phyloP scores from a whole-genome alignment of 2,888 invertebrate genomes.

The Drosophila mulleri region DNA sequence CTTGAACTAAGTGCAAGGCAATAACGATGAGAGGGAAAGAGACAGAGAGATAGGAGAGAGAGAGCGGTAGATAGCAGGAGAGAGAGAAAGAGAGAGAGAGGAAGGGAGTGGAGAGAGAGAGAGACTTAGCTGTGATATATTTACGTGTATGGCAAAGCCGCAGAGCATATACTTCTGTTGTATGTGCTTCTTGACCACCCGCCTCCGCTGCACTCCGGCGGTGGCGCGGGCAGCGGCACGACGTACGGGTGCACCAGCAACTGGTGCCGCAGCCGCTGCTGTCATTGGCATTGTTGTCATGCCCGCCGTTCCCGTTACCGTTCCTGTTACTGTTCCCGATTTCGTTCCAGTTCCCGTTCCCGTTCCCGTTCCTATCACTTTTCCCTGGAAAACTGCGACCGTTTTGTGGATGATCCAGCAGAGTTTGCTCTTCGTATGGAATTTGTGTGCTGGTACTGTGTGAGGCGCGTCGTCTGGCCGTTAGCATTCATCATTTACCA shows the following conservation, averaged over 20 bases:
- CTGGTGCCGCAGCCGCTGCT: conserved; percentile 29
- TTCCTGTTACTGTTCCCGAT: background rate
- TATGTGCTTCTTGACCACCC: conserved; percentile 84
- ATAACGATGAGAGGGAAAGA: no score
- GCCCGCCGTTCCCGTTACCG: background rate
- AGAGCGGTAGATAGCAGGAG: background rate
- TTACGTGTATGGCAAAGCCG: conserved; percentile 85
- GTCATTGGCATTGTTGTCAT: conserved; percentile 42
- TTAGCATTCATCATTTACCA: conserved; percentile 74
- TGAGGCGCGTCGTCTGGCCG: conserved; percentile 62
- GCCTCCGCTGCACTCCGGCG: conserved; percentile 82
- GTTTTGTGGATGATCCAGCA: conserved; percentile 33
- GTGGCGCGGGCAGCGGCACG: conserved; percentile 81
- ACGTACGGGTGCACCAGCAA: conserved; percentile 49
- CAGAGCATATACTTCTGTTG: conserved; percentile 85
- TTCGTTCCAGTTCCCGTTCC: background rate
- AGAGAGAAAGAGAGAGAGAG: background rate
- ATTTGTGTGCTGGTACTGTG: conserved; percentile 51
- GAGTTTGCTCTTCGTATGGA: conserved; percentile 47
- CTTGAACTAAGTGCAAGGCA: no score
- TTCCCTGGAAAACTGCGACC: conserved; percentile 26
- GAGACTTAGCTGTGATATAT: conserved; percentile 31
- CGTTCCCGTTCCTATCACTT: conserved; percentile 4
- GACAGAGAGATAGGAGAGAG: background rate
- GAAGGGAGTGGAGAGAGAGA: background rate